These are phyloP conservation scores for Notolepis coatsorum DNA, from an alignment of 2,797 vertebrate genomes.

Conservation along the genomic window DNA sequence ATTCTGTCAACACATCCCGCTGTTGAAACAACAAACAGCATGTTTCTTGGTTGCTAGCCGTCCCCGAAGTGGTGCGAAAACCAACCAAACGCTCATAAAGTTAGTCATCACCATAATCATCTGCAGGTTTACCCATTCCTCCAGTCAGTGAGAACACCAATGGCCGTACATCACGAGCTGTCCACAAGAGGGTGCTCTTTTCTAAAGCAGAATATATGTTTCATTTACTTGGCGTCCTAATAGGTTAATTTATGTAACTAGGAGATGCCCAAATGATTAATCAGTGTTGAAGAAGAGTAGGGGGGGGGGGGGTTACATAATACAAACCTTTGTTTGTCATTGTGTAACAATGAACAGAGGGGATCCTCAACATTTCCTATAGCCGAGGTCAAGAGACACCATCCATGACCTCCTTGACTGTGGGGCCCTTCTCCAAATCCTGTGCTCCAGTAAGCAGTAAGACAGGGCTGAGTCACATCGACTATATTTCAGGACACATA, in stretches of 20 bases:
- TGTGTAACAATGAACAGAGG: slow-evolving; percentile 37
- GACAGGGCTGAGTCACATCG: slow-evolving; percentile 14
- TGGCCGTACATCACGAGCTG: slow-evolving; percentile 5
- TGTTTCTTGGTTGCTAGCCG: no score
- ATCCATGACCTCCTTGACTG: neutral
- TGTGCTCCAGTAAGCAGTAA: neutral
- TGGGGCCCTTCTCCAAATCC: slow-evolving; percentile 3
- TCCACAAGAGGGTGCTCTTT: slow-evolving; percentile 39
- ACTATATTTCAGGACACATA: neutral
- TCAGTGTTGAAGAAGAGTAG: slow-evolving; percentile 6
- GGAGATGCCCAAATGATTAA: no score
- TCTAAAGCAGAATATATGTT: slow-evolving; percentile 27
- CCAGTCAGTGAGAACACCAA: neutral
- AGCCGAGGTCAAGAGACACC: slow-evolving; percentile 6
- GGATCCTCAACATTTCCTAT: slow-evolving; percentile 11
- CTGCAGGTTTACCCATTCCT: neutral
- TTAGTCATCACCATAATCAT: neutral
- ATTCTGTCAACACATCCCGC: no score
- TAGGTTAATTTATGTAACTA: neutral
- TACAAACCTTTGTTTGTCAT: slow-evolving; percentile 23
- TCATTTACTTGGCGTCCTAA: slow-evolving; percentile 11
- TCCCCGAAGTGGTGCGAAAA: no score
- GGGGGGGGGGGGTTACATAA: slow-evolving; percentile 23
- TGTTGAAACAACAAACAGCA: no score
- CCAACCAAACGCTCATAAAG: no score